These are phyloP conservation scores for Ceuthmochares aereus DNA, from an alignment of 2,113 vertebrate genomes.

Conservation along the genomic window DNA sequence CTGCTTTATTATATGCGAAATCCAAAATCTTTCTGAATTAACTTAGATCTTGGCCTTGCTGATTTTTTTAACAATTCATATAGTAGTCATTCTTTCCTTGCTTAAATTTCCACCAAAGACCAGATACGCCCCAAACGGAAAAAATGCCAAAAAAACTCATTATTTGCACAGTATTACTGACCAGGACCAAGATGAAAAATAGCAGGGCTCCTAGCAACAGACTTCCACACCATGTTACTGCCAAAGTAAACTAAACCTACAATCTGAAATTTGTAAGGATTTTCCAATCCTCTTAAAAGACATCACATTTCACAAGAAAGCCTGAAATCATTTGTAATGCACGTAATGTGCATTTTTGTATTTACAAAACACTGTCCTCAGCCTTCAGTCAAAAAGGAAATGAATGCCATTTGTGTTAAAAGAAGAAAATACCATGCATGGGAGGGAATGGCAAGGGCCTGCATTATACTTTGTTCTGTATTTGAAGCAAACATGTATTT, in stretches of 20 bases:
- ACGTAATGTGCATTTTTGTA: not conserved
- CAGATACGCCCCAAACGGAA: rapidly evolving
- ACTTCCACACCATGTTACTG: not conserved
- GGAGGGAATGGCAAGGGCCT: not conserved
- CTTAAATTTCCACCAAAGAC: not conserved
- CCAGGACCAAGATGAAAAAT: not conserved
- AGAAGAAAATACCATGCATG: not conserved
- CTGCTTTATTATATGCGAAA: not conserved
- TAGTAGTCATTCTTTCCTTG: not conserved
- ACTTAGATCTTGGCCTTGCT: not conserved
- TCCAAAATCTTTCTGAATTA: not conserved
- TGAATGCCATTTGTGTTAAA: not conserved
- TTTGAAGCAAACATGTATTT: not conserved
- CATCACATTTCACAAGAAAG: not conserved
- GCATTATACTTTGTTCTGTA: not conserved
- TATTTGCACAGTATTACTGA: not conserved
- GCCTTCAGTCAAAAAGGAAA: not conserved
- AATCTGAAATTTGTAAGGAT: not conserved
- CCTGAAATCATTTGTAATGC: not conserved
- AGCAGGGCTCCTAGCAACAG: not conserved
- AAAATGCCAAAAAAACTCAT: not conserved
- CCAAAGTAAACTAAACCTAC: not conserved
- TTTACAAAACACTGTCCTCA: not conserved
- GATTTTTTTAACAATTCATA: not conserved
- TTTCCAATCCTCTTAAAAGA: not conserved